A percentile compares a stretch with the other conserved stretches of the same genome.
phyloP scores from a whole-genome alignment of 1,140 invertebrate species.

The Drosophila varians region DNA sequence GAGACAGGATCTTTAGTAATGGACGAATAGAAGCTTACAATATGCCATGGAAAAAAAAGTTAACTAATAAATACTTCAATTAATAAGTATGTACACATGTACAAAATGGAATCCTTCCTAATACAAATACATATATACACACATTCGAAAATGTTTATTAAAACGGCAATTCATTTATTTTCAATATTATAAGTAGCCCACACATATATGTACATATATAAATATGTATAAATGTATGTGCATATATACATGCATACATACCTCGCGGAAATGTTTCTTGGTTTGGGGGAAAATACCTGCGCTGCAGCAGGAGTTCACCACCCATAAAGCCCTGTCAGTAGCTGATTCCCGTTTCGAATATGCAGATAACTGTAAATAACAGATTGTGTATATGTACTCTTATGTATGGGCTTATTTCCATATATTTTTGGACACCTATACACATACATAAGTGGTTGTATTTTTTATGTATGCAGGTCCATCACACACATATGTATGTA shows the following conservation, averaged over 20 bases:
- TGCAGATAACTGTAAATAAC: slow-evolving; percentile 78
- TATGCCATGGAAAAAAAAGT: too few relatives aligned
- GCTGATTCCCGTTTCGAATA: slow-evolving; percentile 46
- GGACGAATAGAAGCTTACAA: too few relatives aligned
- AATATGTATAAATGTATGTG: neutral
- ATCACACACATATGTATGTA: slow-evolving; percentile 18
- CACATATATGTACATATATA: slow-evolving; percentile 14
- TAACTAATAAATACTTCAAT: too few relatives aligned
- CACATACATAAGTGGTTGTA: slow-evolving; percentile 9
- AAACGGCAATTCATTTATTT: too few relatives aligned
- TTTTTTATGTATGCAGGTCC: slow-evolving; percentile 1
- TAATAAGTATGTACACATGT: too few relatives aligned
- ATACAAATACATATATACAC: too few relatives aligned
- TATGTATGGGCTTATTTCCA: slow-evolving; percentile 2
- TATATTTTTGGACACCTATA: slow-evolving; percentile 5
- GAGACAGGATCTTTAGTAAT: too few relatives aligned
- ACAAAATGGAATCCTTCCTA: too few relatives aligned
- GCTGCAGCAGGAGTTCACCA: neutral
- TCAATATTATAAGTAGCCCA: slow-evolving; percentile 8
- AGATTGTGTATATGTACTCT: slow-evolving; percentile 25
- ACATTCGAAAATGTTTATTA: too few relatives aligned
- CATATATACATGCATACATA: neutral
- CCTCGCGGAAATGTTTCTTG: slow-evolving; percentile 10
- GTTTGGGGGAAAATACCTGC: slow-evolving; percentile 2
- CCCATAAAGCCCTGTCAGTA: neutral